phyloP scores from a whole-genome alignment of 2,113 vertebrate genomes.

The Gavialis gangeticus region DNA sequence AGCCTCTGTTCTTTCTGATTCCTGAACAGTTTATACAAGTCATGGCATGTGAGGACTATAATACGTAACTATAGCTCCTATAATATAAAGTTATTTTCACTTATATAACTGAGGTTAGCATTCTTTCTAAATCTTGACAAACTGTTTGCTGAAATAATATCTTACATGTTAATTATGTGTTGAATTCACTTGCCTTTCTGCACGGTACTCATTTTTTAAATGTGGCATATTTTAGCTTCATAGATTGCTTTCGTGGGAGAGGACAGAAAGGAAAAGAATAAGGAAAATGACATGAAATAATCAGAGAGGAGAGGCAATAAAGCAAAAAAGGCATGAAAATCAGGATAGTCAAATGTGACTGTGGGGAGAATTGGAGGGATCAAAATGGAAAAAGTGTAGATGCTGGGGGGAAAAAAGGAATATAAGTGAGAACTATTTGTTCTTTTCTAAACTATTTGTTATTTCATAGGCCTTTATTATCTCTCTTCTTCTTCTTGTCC shows the following conservation, averaged over 20 bases:
- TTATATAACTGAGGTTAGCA: conserved; percentile 6
- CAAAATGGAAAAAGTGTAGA: conserved; percentile 18
- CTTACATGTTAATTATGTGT: not conserved
- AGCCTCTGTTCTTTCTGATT: conserved; percentile 57
- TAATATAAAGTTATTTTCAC: conserved; percentile 20
- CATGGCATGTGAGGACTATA: conserved; percentile 53
- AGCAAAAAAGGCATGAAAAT: not conserved
- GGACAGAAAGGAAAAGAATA: not conserved
- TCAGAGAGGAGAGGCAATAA: not conserved
- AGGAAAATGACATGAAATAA: not conserved
- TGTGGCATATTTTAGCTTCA: not conserved
- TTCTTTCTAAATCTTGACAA: conserved; percentile 12
- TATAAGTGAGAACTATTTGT: conserved; percentile 24
- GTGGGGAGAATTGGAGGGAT: conserved; percentile 29
- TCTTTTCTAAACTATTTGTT: conserved; percentile 51
- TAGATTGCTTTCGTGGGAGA: not conserved
- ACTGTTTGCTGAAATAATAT: conserved; percentile 42
- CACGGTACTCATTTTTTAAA: not conserved
- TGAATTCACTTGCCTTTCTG: not conserved
- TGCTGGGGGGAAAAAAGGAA: not conserved
- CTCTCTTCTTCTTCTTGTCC: conserved; percentile 27
- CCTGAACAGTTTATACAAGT: conserved; percentile 46
- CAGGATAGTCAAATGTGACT: not conserved
- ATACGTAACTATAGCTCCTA: conserved; percentile 31
- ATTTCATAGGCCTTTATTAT: conserved; percentile 50